Base-by-base conservation (phyloP, 2,888 invertebrate species). In the Cheilosia urbana region DNA sequence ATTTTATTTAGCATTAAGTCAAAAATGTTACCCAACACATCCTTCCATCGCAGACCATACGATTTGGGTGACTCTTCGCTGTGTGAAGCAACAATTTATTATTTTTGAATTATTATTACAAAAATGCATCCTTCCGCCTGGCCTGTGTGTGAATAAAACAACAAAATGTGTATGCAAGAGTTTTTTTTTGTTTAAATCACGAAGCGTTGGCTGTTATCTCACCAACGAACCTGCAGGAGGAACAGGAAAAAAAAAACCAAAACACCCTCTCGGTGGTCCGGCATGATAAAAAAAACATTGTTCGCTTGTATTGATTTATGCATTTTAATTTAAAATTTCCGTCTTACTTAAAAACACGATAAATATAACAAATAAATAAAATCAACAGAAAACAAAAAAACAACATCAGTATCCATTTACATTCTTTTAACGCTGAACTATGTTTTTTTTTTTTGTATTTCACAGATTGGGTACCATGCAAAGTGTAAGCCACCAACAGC, bases 251-350 rank as follows among this genome's bases (percentile, higher is more conserved):
- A 57, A 58, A 42, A 40, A 47, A 62, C 15, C n/a, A n/a, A n/a
- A 19, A 11, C 11, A 69, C 80, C 45, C 58, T 66, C 60, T 62
- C 40, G 5, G 34, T 15, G 7, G 34, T 15, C 19, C 71, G 47
- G 66, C 71, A 83, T 80, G 75, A 85, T 81, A 85, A 72, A 79
- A 72, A 79, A 79, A 62, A 77, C 65, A 68, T 57, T 82, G 78
- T 80, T 76, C 81, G 77, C 87, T 77, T 89, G 90, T 89, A 90
- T 91, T 91, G 91, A 91, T 91, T 91, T 91, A 91, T 91, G 91
- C 91, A 90, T 92, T 91, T 91, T 91, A 91, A 91, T 91, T 91
- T 92, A 91, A 91, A 91, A 91, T 91, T 91, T 92, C 90, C 91
- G 91, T 91, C 90, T 91, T 91, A 90, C 90, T 90, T 90, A 89